Evolutionary conservation across 1,140 invertebrate species (phyloP).

Genomic region (Platorchestia sp.): DNA sequence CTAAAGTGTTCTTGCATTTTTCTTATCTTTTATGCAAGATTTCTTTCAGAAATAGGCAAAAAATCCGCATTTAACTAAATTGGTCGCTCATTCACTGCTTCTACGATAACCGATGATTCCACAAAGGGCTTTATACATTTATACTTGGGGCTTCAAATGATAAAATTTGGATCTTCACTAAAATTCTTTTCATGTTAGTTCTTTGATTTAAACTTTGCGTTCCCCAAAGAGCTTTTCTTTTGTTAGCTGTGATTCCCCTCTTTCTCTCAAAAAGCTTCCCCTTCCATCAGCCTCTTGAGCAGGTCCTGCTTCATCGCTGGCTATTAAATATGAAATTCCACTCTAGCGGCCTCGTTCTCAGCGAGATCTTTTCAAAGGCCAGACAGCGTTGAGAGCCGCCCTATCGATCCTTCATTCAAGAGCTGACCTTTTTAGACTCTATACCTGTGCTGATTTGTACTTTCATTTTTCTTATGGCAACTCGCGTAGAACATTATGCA

Average conservation of each 20-base stretch:
- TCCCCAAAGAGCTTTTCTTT: not conserved
- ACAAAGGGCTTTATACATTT: too few species aligned
- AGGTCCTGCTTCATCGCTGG: not conserved
- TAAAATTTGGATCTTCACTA: not conserved
- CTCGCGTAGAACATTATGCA: not conserved
- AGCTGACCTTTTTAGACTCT: not conserved
- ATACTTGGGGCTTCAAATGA: not conserved
- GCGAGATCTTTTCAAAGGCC: not conserved
- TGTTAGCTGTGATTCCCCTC: not conserved
- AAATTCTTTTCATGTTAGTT: not conserved
- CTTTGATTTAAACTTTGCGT: not conserved
- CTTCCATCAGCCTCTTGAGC: not conserved
- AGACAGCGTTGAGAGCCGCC: not conserved
- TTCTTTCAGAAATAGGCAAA: too few species aligned
- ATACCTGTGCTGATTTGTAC: not conserved
- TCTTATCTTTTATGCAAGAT: too few species aligned
- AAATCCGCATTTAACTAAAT: too few species aligned
- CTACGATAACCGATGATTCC: too few species aligned
- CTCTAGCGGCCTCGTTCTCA: not conserved
- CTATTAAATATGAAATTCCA: conserved; percentile 1
- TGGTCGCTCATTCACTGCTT: too few species aligned
- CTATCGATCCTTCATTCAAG: not conserved
- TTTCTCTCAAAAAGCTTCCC: not conserved
- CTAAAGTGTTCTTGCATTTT: too few species aligned
- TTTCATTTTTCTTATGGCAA: not conserved